These are phyloP conservation scores for Pollenia labialis DNA, from an alignment of 2,888 invertebrate genomes.

Conservation along the genomic window DNA sequence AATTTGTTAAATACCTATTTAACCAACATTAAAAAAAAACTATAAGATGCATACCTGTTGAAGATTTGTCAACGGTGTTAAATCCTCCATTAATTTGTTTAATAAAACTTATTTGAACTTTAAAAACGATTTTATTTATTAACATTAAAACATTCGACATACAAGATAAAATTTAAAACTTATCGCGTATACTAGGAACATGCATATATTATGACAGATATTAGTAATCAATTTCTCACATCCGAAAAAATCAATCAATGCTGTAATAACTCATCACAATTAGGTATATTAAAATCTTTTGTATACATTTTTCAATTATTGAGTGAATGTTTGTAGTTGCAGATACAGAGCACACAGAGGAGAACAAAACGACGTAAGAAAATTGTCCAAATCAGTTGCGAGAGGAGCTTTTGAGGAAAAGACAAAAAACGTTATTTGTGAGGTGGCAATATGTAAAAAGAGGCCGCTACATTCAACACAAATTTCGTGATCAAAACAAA, in stretches of 20 bases:
- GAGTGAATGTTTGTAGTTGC: slow-evolving; percentile 22
- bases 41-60: slow-evolving; percentile 59
- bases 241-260: slow-evolving; percentile 3
- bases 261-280: too few species aligned
- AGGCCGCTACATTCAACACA: too few species aligned
- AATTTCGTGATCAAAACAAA: too few species aligned
- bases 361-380: too few species aligned
- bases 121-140: neutral
- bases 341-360: too few species aligned
- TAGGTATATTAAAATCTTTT: neutral
- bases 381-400: too few species aligned
- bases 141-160: neutral
- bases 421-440: too few species aligned
- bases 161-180: neutral
- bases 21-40: too few species aligned
- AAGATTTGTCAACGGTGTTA: slow-evolving; percentile 69
- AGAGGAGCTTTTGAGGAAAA: too few species aligned
- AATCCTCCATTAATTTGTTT: slow-evolving; percentile 63
- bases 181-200: neutral
- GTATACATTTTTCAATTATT: slow-evolving; percentile 20
- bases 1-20: too few species aligned
- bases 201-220: neutral
- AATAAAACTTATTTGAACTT: slow-evolving; percentile 16
- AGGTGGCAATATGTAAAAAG: too few species aligned
- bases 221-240: too few species aligned